Percentiles rank a stretch among this genome's conserved stretches.
Evolutionary conservation across 2,888 invertebrate species (phyloP).

Genomic region (Cheilosia vulpina): DNA sequence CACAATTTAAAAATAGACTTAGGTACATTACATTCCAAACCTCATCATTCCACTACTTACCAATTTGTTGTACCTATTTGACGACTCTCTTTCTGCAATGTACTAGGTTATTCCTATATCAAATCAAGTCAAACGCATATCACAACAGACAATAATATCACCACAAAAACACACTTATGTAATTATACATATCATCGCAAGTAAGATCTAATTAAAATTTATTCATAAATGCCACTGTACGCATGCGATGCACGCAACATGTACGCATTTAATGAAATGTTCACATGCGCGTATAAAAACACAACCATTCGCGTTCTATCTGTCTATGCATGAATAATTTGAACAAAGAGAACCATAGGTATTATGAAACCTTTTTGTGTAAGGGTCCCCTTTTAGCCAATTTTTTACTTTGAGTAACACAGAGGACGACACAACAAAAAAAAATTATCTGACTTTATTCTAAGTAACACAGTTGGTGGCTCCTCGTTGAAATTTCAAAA

Average conservation of each 20-base stretch:
- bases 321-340: neutral
- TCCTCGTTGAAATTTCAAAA: constrained; percentile 48
- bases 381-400: neutral
- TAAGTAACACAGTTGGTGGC: constrained; percentile 61
- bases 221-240: constrained; percentile 41
- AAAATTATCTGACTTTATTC: constrained; percentile 21
- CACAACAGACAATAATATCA: constrained; percentile 34
- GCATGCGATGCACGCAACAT: constrained; percentile 43
- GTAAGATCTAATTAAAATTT: constrained; percentile 38
- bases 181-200: constrained; percentile 37
- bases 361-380: constrained; percentile 6
- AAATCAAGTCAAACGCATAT: neutral
- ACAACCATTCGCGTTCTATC: neutral
- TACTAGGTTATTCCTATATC: neutral
- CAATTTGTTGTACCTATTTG: neutral
- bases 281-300: constrained; percentile 7
- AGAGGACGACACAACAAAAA: constrained; percentile 24
- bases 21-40: too few species aligned
- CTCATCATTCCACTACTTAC: too few species aligned
- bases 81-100: neutral
- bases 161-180: neutral
- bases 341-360: constrained; percentile 18
- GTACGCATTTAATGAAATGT: constrained; percentile 10
- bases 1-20: too few species aligned
- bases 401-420: constrained; percentile 39